Evolutionary conservation across 2,888 invertebrate species (phyloP), one percentile per base, ranked within the genome.

Genomic region (Eristalis tenax): DNA sequence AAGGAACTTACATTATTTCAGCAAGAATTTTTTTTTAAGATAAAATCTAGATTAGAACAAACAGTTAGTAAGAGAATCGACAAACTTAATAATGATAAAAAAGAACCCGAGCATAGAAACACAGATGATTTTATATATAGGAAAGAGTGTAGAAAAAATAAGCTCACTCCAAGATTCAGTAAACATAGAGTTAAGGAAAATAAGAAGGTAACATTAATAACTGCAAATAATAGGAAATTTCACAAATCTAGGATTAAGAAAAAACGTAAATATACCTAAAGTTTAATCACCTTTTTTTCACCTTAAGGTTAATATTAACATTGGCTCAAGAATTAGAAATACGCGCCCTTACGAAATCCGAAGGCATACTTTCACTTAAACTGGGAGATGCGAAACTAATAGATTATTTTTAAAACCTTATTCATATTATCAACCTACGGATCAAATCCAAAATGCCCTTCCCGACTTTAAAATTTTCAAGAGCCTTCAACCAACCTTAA

Each of bases 91-190:
- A 35, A 64, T 57, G 50, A 56, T 26, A 82, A 83, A 63, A 50
- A 68, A 18, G 70, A 80, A 28, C 76, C 81, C 11, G 35, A 61
- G 66, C 35, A 75, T 11, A 28, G 66, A 6, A 26, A 80, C 64
- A 43, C 4, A 56, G 38, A 77, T 32, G 85, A 88, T 11, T 38
- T 59, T 23, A 40, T 88, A 56, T 71, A 59, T 64, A 78, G 85
- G 61, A 89, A 88, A 68, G 88, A 88, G 65, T 76, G 79, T 64
- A 89, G n/a, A n/a, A n/a, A n/a, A 74, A 87, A 88, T 69, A 83
- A 89, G 22, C 23, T 77, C 18, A 83, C 81, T 11, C 83, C 83
- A 8, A 80, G 76, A 76, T 88, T 88, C 69, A 69, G 77, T 8
- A 76, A 82, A 40, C 83, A 89, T 35, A 66, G 23, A 64, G 73